Evolutionary conservation across 2,797 vertebrate species (phyloP).

Genomic region (Tarsius wallacei): DNA sequence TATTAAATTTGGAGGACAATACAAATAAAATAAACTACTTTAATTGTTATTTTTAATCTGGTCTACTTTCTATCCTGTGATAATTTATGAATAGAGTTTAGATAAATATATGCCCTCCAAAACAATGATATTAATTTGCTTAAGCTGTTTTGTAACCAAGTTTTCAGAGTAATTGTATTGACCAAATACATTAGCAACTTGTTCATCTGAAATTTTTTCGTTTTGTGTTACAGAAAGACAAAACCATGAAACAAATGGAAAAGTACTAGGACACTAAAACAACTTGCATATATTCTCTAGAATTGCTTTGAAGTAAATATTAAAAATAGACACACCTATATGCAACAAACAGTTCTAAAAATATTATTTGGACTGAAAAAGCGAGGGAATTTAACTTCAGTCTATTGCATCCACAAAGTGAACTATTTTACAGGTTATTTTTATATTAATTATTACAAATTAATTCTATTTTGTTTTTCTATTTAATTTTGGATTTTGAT

Average conservation of each 20-base stretch:
- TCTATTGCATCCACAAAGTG: background rate
- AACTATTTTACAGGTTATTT: background rate
- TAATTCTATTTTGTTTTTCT: background rate
- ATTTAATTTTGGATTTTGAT: background rate
- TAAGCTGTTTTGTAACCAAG: background rate
- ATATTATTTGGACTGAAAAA: background rate
- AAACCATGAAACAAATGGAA: background rate
- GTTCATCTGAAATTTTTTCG: background rate
- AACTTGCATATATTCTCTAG: background rate
- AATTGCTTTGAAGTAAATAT: slow-evolving; percentile 41
- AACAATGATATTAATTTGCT: background rate
- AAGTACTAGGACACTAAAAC: background rate
- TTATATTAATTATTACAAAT: background rate
- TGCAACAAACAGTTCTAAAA: background rate
- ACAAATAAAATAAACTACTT: slow-evolving; percentile 51
- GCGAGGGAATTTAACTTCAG: background rate
- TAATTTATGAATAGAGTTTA: slow-evolving; percentile 56
- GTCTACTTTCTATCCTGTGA: slow-evolving; percentile 11
- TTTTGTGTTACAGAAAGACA: slow-evolving; percentile 26
- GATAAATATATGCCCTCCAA: slow-evolving; percentile 47
- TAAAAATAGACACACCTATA: background rate
- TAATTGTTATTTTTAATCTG: slow-evolving; percentile 29
- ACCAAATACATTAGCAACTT: background rate
- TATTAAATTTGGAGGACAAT: slow-evolving; percentile 34
- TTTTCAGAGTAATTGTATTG: slow-evolving; percentile 2